phyloP scores from a whole-genome alignment of 2,888 invertebrate species.

The Camptogramma bilineatum region DNA sequence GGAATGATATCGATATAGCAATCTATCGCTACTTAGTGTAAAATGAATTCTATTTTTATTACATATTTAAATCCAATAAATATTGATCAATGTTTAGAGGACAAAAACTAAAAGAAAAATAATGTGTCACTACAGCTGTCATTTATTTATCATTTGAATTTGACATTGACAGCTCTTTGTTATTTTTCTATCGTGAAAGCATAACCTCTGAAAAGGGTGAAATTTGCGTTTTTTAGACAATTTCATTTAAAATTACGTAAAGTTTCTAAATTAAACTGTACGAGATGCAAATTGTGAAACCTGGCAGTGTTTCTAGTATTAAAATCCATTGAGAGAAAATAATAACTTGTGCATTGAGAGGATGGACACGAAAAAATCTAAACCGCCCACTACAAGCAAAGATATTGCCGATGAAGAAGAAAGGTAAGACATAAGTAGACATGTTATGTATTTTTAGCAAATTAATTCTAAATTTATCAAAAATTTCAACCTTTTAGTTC shows the following conservation, averaged over 20 bases:
- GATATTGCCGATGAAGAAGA: constrained; percentile 71
- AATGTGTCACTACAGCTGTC: constrained; percentile 6
- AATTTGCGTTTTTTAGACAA: constrained; percentile 4
- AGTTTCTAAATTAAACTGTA: constrained; percentile 7
- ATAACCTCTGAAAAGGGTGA: constrained; percentile 40
- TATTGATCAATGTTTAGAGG: no score
- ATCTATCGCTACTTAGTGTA: no score
- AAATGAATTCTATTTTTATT: no score
- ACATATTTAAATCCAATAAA: no score
- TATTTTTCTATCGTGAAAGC: constrained; percentile 26
- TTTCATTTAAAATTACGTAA: constrained; percentile 1
- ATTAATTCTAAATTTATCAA: not conserved
- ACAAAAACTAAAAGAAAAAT: no score
- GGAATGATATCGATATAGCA: no score
- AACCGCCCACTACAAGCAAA: constrained; percentile 65
- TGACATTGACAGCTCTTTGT: constrained; percentile 31
- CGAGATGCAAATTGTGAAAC: constrained; percentile 2
- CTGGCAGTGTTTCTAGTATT: not conserved
- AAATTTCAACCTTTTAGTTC: not conserved
- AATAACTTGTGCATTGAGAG: constrained; percentile 59
- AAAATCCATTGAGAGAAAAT: not conserved
- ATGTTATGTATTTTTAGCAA: not conserved
- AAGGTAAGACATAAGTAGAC: constrained; percentile 59
- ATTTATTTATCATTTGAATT: constrained; percentile 16
- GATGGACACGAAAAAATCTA: constrained; percentile 66